Conservation (phyloP, 2,888 invertebrate species). For the Druceiella hillmani region DNA sequence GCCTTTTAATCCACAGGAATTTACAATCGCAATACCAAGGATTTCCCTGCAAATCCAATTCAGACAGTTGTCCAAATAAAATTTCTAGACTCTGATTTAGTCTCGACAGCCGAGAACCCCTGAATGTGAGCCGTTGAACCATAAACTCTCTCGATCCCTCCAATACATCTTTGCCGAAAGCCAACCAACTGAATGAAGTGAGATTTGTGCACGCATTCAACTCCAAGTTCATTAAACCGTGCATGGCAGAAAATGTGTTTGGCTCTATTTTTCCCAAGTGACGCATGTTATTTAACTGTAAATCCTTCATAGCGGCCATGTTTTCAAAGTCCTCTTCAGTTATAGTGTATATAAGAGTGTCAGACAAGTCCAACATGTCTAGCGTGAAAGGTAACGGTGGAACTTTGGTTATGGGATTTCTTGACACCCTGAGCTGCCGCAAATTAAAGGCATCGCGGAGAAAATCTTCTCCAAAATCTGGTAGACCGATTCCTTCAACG, state of each 20-base stretch:
- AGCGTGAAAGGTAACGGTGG: slow-evolving; percentile 54
- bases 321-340: slow-evolving; percentile 44
- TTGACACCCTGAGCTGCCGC: slow-evolving; percentile 39
- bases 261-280: slow-evolving; percentile 46
- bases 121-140: slow-evolving; percentile 42
- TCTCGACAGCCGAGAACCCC: slow-evolving; percentile 39
- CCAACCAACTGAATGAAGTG: slow-evolving; percentile 40
- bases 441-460: slow-evolving; percentile 43
- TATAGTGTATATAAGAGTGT: slow-evolving; percentile 49
- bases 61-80: slow-evolving; percentile 42
- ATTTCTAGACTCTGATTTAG: slow-evolving; percentile 36
- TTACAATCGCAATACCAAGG: slow-evolving; percentile 62
- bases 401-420: slow-evolving; percentile 49
- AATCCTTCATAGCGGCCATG: slow-evolving; percentile 45
- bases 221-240: slow-evolving; percentile 44
- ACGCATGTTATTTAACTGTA: slow-evolving; percentile 53
- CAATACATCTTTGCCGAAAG: slow-evolving; percentile 38
- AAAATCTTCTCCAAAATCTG: slow-evolving; percentile 36
- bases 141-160: slow-evolving; percentile 40
- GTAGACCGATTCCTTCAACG: slow-evolving; percentile 34
- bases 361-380: slow-evolving; percentile 57
- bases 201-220: slow-evolving; percentile 52
- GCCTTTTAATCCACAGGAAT: slow-evolving; percentile 44
- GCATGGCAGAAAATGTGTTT: slow-evolving; percentile 52
- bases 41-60: slow-evolving; percentile 54